Percentiles rank a stretch among this genome's conserved stretches.
Evolutionary conservation across 2,888 invertebrate species (phyloP).

Genomic region (Eupsilia transversa): DNA sequence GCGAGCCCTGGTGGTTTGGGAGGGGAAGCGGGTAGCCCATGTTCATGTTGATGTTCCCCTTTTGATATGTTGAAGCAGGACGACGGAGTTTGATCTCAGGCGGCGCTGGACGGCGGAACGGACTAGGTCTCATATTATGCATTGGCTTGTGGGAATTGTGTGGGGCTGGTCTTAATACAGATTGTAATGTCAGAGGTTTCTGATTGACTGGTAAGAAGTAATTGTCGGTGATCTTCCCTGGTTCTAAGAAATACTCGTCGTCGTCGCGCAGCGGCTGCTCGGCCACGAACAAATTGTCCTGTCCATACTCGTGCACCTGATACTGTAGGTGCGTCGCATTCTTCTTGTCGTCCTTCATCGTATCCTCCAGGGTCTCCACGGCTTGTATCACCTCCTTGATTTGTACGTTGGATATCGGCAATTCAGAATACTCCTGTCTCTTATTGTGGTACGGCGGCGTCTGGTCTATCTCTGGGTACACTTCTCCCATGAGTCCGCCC

Average conservation of each 20-base stretch:
- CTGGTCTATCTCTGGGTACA: slow-evolving; percentile 70
- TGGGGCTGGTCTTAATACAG: slow-evolving; percentile 82
- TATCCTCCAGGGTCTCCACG: slow-evolving; percentile 84
- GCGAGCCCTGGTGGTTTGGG: slow-evolving; percentile 77
- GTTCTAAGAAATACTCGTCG: slow-evolving; percentile 83
- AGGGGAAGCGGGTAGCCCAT: slow-evolving; percentile 81
- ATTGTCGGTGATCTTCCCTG: slow-evolving; percentile 77
- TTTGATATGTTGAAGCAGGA: slow-evolving; percentile 77
- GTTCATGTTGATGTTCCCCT: slow-evolving; percentile 67
- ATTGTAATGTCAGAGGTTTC: slow-evolving; percentile 86
- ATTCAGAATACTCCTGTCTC: slow-evolving; percentile 83
- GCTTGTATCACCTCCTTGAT: slow-evolving; percentile 86
- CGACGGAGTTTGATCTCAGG: slow-evolving; percentile 88
- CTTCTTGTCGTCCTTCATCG: slow-evolving; percentile 79
- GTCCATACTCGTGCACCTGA: slow-evolving; percentile 82
- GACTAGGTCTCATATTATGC: slow-evolving; percentile 78
- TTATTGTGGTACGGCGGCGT: slow-evolving; percentile 70
- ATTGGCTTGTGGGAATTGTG: slow-evolving; percentile 71
- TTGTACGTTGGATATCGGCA: slow-evolving; percentile 85
- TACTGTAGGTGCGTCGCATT: slow-evolving; percentile 80
- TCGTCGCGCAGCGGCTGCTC: slow-evolving; percentile 83
- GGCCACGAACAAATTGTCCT: slow-evolving; percentile 76
- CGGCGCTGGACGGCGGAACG: slow-evolving; percentile 83
- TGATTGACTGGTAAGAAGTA: slow-evolving; percentile 83
- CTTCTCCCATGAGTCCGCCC: slow-evolving; percentile 79